Conservation (phyloP, 2,888 invertebrate genomes). For the Parapristionchus giblindavisi region DNA sequence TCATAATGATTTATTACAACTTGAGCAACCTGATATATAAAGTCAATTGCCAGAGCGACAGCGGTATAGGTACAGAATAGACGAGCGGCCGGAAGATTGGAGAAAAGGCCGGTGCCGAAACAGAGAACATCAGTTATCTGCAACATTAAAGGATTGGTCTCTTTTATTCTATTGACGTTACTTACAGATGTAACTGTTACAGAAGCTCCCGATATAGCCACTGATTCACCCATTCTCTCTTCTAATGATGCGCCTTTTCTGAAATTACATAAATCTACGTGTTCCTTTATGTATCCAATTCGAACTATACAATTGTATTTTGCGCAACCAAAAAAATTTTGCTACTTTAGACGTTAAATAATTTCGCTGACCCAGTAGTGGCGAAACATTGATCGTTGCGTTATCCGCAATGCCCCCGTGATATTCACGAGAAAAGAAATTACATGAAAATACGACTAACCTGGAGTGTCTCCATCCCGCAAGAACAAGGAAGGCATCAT, state of each 20-base stretch:
- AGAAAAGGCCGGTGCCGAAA: conserved; percentile 64
- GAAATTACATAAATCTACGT: conserved; percentile 46
- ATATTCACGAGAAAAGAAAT: neutral
- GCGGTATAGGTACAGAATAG: conserved; percentile 65
- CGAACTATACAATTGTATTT: too few species aligned
- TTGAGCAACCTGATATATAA: conserved; percentile 63
- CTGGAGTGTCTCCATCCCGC: conserved; percentile 66
- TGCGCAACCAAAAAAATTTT: too few species aligned
- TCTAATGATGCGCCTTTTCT: conserved; percentile 48
- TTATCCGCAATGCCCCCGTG: neutral
- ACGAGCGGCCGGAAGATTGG: conserved; percentile 65
- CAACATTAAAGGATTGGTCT: neutral
- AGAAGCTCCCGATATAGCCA: conserved; percentile 54
- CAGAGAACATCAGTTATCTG: conserved; percentile 62
- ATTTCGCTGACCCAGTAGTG: neutral
- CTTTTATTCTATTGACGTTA: neutral
- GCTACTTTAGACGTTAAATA: too few species aligned
- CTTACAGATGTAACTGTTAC: conserved; percentile 52
- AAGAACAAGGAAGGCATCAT: conserved; percentile 64
- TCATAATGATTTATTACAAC: too few species aligned
- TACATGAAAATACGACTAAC: conserved; percentile 40
- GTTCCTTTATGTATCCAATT: too few species aligned
- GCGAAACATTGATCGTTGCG: neutral
- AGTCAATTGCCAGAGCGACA: conserved; percentile 62
- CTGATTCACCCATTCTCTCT: conserved; percentile 47